Conservation (phyloP, 2,797 vertebrate species). For the Lophius americanus region DNA sequence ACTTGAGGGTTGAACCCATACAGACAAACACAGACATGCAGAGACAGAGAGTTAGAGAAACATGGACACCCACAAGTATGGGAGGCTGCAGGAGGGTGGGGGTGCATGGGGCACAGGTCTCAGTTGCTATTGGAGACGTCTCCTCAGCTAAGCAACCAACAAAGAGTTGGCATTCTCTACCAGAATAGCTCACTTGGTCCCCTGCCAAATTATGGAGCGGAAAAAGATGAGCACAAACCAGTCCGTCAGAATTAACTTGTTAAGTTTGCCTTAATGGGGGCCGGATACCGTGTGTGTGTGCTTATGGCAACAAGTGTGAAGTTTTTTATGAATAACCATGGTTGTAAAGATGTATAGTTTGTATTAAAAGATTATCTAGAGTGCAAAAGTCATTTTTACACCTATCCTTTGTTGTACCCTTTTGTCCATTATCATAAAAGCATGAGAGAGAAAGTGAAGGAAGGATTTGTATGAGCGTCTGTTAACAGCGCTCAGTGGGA, state of each 20-base stretch:
- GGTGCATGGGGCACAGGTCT: slow-evolving; percentile 57
- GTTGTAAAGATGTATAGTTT: slow-evolving; percentile 61
- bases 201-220: slow-evolving; percentile 59
- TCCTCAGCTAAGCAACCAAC: slow-evolving; percentile 58
- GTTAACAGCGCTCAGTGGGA: slow-evolving; percentile 17
- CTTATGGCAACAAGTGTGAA: neutral
- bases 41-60: slow-evolving; percentile 13
- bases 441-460: slow-evolving; percentile 5
- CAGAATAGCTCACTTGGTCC: slow-evolving; percentile 66
- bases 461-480: slow-evolving; percentile 7
- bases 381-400: slow-evolving; percentile 62
- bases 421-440: slow-evolving; percentile 22
- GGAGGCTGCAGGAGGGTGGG: slow-evolving; percentile 37
- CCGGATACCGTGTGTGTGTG: neutral
- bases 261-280: slow-evolving; percentile 57
- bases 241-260: slow-evolving; percentile 61
- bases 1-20: slow-evolving; percentile 5
- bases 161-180: slow-evolving; percentile 64
- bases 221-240: slow-evolving; percentile 64
- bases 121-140: slow-evolving; percentile 76
- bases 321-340: slow-evolving; percentile 33
- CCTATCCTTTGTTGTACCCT: neutral
- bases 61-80: slow-evolving; percentile 22
- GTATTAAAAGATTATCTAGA: slow-evolving; percentile 75
- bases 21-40: slow-evolving; percentile 18